phyloP scores from a whole-genome alignment of 1,140 invertebrate species.

The Luehdorfia chinensis region DNA sequence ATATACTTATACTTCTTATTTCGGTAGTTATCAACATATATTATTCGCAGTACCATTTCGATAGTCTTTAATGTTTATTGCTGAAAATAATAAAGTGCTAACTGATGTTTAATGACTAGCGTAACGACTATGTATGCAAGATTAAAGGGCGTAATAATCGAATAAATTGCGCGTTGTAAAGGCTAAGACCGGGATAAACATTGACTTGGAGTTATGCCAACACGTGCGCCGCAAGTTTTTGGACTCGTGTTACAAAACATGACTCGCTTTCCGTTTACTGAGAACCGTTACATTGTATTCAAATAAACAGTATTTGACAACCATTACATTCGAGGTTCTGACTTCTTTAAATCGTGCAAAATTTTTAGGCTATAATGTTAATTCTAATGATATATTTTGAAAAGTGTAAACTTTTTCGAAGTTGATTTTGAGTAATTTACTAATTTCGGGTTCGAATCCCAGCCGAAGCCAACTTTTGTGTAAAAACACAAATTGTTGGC shows the following conservation, averaged over 20 bases:
- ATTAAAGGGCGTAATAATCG: constrained; percentile 5
- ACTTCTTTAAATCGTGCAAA: no score
- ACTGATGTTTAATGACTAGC: constrained; percentile 4
- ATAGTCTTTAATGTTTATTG: neutral
- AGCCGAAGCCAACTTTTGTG: no score
- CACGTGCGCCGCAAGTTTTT: constrained; percentile 29
- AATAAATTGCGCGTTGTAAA: constrained; percentile 12
- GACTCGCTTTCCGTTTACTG: constrained; percentile 27
- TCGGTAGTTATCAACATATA: no score
- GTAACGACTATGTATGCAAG: neutral
- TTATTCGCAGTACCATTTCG: neutral
- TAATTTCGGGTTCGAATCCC: no score
- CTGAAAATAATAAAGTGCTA: constrained; percentile 8
- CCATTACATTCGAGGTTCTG: no score
- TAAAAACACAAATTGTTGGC: no score
- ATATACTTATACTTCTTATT: no score
- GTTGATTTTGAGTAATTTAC: no score
- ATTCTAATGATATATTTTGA: no score
- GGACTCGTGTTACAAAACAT: constrained; percentile 37
- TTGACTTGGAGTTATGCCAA: constrained; percentile 28
- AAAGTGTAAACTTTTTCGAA: no score
- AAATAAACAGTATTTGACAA: no score
- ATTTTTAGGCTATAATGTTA: no score
- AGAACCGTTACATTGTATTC: constrained; percentile 17
- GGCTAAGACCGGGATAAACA: constrained; percentile 20